Evolutionary conservation across 2,888 invertebrate genomes (phyloP).

Genomic region (Cheilosia urbana): DNA sequence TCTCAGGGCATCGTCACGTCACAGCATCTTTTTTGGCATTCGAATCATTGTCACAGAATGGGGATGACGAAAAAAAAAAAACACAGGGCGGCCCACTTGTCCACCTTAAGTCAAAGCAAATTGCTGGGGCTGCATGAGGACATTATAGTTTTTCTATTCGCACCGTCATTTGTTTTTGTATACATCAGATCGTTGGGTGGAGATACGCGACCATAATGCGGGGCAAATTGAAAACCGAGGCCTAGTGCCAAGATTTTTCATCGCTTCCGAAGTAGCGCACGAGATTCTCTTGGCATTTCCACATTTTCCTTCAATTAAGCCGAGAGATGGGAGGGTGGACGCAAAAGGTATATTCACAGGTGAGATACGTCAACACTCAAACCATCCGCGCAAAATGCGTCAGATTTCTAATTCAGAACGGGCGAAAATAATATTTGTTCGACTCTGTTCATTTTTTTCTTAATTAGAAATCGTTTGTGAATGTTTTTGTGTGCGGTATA

Average conservation of each 20-base stretch:
- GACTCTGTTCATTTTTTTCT: too few species aligned
- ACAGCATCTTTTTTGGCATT: constrained; percentile 38
- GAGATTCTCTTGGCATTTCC: constrained; percentile 11
- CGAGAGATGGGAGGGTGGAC: constrained; percentile 8
- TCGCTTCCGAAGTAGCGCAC: constrained; percentile 24
- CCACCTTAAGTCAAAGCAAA: constrained; percentile 39
- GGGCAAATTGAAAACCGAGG: constrained; percentile 46
- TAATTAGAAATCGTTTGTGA: too few species aligned
- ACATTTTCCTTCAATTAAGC: constrained; percentile 19
- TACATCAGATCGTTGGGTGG: constrained; percentile 2
- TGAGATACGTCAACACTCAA: constrained; percentile 70
- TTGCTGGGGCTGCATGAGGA: constrained; percentile 27
- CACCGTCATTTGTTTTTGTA: neutral
- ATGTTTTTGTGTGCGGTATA: neutral
- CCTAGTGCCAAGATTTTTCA: constrained; percentile 54
- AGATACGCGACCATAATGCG: constrained; percentile 45
- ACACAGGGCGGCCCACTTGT: constrained; percentile 3
- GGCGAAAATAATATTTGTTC: neutral
- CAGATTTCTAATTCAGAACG: constrained; percentile 56
- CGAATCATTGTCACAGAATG: neutral
- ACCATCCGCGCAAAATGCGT: constrained; percentile 64
- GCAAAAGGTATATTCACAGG: constrained; percentile 18
- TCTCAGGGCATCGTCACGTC: constrained; percentile 19
- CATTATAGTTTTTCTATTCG: neutral
- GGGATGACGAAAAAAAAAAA: neutral